Base-by-base conservation (phyloP, 1,140 invertebrate genomes). In the Drosophila jambulina region DNA sequence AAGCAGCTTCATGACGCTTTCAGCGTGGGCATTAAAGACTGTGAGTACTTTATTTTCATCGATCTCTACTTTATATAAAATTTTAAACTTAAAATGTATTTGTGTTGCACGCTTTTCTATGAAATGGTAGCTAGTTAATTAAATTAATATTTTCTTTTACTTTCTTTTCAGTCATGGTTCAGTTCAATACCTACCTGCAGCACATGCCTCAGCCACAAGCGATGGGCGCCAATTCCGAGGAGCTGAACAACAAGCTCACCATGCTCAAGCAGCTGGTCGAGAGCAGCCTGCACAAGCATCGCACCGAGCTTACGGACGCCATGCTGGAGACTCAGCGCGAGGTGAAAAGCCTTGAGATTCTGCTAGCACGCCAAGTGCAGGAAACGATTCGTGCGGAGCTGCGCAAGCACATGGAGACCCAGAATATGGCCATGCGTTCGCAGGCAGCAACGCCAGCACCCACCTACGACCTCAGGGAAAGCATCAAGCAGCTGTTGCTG, bases 1-100 rank as follows among this genome's bases (percentile, higher is more conserved):
- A 94, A 95, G 36, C 98, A 99, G 94, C 95, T 99, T 4, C 97
- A 98, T 91, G 96, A 97, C 17, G 95, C 96, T 4, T 99, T 99
- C 92, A 95, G 95, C 43, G 94, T 94, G 75, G 98, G 98, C 74
- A 97, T 97, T 5, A 96, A 95, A 87, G 97, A 99, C 93, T 98
- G 97, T 98, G 94, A 95, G 96, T 67, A 94, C 3, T n/a, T 40
- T 13, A 9, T n/a, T 19, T 2, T 0, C 0, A n/a, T 54, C 5
- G 19, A 27, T 38, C 1, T 2, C n/a, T 27, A 12, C 34, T 19
- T 27, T 10, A 34, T 23, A 46, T 32, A 10, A 8, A 40, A 40
- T 7, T 38, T 13, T 15, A 17, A 17, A 6, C 36, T 36, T 13
- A 36, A 36, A 34, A 34, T 13, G 13, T 36, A 13, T 36, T 12